These are phyloP conservation scores for Proterorhinus semilunaris DNA, from an alignment of 2,113 vertebrate genomes.

Conservation along the genomic window DNA sequence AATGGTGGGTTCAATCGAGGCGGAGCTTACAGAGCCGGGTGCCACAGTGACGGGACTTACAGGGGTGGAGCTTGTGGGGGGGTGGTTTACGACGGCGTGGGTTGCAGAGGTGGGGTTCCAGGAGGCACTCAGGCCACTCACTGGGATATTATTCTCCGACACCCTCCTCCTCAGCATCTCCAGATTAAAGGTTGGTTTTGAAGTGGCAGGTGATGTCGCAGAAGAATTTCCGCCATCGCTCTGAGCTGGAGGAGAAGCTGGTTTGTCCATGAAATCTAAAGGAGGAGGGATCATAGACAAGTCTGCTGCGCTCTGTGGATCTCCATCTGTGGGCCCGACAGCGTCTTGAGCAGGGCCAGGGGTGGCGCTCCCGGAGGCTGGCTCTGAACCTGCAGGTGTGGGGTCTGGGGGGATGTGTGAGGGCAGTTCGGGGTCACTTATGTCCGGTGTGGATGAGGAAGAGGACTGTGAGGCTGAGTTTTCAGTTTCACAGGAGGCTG, in stretches of 20 bases:
- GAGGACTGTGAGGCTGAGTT: constrained; percentile 16
- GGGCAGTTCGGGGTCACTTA: neutral
- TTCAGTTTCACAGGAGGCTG: constrained; percentile 7
- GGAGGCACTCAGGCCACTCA: neutral
- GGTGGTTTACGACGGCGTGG: neutral
- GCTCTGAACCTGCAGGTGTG: neutral
- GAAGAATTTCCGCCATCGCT: neutral
- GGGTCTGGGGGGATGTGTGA: neutral
- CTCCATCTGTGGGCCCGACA: constrained; percentile 6
- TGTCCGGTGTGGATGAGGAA: neutral
- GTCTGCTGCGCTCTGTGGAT: constrained; percentile 7
- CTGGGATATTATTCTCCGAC: constrained; percentile 38
- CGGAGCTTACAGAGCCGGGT: neutral
- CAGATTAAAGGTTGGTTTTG: constrained; percentile 23
- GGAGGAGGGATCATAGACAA: constrained; percentile 71
- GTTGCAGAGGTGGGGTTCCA: neutral
- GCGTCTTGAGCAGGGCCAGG: neutral
- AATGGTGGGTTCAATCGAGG: neutral
- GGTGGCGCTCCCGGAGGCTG: neutral
- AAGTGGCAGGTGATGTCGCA: neutral
- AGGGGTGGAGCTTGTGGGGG: neutral
- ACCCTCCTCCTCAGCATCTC: constrained; percentile 49
- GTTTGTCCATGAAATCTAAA: constrained; percentile 76
- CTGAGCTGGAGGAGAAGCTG: neutral
- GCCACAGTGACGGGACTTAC: neutral